phyloP scores from a whole-genome alignment of 1,140 invertebrate species.

The Heliconius nattereri region DNA sequence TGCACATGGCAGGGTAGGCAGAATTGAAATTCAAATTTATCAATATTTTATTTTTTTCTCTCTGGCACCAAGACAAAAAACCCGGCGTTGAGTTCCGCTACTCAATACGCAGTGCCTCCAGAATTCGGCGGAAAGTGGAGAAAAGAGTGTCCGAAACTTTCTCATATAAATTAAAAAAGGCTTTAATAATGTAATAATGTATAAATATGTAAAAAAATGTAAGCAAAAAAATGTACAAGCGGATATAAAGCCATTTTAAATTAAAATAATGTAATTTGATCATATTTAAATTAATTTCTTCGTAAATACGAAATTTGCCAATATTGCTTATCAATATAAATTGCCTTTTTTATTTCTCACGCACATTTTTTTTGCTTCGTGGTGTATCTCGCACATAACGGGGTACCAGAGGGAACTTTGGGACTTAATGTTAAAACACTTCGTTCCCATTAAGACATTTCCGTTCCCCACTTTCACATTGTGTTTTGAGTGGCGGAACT shows the following conservation, averaged over 20 bases:
- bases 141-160: no score
- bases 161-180: no score
- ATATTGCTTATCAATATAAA: background rate
- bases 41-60: no score
- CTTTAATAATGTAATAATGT: no score
- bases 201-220: no score
- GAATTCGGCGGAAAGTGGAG: no score
- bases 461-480: background rate
- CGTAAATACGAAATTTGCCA: background rate
- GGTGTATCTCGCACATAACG: background rate
- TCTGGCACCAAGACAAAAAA: no score
- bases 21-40: no score
- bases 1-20: no score
- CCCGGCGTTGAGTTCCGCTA: no score
- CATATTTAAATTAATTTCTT: background rate
- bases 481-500: background rate
- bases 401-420: background rate
- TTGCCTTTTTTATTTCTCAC: background rate
- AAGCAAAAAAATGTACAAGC: background rate
- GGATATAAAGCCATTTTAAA: background rate
- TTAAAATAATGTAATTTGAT: constrained; percentile 2
- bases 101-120: no score
- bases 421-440: background rate
- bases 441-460: background rate
- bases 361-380: background rate